phyloP scores from a whole-genome alignment of 2,888 invertebrate species.

The Lepidonotus clava region DNA sequence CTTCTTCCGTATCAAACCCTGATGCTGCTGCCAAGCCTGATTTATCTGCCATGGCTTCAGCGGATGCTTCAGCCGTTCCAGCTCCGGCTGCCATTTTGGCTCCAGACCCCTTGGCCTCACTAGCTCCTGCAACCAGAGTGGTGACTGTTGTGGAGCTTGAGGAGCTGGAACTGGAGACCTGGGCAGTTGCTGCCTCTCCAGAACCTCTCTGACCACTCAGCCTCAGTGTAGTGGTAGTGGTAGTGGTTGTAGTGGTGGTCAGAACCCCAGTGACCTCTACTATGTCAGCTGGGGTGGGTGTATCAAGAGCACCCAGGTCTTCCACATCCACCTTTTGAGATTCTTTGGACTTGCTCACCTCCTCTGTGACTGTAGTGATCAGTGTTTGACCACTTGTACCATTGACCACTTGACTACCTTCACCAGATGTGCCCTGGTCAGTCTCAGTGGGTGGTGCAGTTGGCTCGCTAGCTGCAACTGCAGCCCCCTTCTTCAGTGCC shows the following conservation, averaged over 20 bases:
- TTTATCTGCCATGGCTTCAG: too few relatives aligned
- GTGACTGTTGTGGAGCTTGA: neutral
- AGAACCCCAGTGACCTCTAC: neutral
- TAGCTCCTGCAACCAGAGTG: neutral
- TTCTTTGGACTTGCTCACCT: neutral
- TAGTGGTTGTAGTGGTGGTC: constrained; percentile 1
- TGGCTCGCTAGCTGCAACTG: too few relatives aligned
- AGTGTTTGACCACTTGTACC: too few relatives aligned
- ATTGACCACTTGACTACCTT: neutral
- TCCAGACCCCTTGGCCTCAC: constrained; percentile 29
- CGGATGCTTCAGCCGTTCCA: neutral
- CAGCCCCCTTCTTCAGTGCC: neutral
- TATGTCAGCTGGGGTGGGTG: too few relatives aligned
- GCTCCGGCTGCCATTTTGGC: neutral
- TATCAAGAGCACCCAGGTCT: too few relatives aligned
- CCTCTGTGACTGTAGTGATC: neutral
- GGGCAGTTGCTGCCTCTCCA: neutral
- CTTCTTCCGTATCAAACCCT: neutral
- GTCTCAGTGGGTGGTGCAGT: too few relatives aligned
- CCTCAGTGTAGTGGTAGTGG: constrained; percentile 8
- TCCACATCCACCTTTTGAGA: neutral
- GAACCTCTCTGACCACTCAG: neutral
- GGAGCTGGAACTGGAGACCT: neutral
- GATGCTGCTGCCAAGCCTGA: neutral
- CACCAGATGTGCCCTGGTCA: too few relatives aligned